Conservation (phyloP, 2,797 vertebrate genomes). For the Pagetopsis macropterus region DNA sequence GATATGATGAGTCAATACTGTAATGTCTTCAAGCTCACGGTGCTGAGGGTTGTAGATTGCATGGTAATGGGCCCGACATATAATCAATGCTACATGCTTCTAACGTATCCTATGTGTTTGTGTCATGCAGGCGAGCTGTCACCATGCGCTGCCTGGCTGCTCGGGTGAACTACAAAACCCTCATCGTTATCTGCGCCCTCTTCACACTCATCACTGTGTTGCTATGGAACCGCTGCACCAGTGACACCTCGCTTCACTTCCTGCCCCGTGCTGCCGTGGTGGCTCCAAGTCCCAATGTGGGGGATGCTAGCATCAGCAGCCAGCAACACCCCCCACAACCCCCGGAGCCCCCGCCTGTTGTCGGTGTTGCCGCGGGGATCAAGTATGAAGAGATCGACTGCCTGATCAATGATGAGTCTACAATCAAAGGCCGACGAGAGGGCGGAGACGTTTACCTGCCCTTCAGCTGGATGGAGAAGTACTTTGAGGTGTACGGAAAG, state of each 20-base stretch:
- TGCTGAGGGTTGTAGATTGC: neutral
- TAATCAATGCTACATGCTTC: neutral
- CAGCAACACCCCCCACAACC: slow-evolving; percentile 86
- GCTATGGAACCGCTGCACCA: slow-evolving; percentile 95
- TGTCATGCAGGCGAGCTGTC: slow-evolving; percentile 80
- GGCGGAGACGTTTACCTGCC: slow-evolving; percentile 93
- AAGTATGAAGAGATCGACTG: slow-evolving; percentile 98
- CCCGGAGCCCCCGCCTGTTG: slow-evolving; percentile 90
- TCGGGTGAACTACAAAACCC: slow-evolving; percentile 97
- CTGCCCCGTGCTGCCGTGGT: slow-evolving; percentile 76
- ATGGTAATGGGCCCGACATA: neutral
- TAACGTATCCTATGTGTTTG: slow-evolving; percentile 34
- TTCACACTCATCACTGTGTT: slow-evolving; percentile 93
- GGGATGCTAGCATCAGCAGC: slow-evolving; percentile 77
- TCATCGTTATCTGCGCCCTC: slow-evolving; percentile 93
- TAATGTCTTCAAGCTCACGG: neutral
- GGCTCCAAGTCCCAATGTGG: slow-evolving; percentile 83
- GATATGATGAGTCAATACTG: neutral
- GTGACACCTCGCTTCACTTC: slow-evolving; percentile 81
- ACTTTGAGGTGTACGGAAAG: slow-evolving; percentile 97
- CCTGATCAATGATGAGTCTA: slow-evolving; percentile 94
- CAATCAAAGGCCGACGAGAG: slow-evolving; percentile 90
- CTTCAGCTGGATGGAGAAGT: slow-evolving; percentile 95
- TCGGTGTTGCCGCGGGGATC: slow-evolving; percentile 81
- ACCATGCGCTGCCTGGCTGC: slow-evolving; percentile 98